Percentiles rank a stretch among this genome's conserved stretches.
phyloP scores from a whole-genome alignment of 2,888 invertebrate genomes.

The Antheraea yamamai region DNA sequence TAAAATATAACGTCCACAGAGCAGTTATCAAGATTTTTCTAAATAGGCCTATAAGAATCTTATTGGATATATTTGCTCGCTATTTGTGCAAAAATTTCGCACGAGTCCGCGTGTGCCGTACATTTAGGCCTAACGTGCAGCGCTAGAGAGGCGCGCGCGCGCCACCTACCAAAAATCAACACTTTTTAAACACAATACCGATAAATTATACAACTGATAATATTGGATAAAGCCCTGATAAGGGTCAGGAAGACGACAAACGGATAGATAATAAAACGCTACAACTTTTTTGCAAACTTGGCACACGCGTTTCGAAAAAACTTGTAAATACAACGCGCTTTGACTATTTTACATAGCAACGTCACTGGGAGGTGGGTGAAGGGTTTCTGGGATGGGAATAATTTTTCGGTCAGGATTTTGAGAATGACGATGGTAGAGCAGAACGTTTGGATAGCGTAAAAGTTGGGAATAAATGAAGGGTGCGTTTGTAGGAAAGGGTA shows the following conservation, averaged over 20 bases:
- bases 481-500: constrained; percentile 7
- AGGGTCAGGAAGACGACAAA: constrained; percentile 34
- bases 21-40: constrained; percentile 41
- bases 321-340: constrained; percentile 13
- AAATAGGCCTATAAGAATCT: constrained; percentile 81
- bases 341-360: constrained; percentile 17
- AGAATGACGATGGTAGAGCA: not conserved
- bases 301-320: constrained; percentile 16
- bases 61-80: constrained; percentile 57
- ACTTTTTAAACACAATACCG: constrained; percentile 40
- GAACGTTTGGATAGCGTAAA: constrained; percentile 5
- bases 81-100: constrained; percentile 70
- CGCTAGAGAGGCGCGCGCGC: constrained; percentile 40
- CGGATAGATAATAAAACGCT: constrained; percentile 14
- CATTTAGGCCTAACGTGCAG: constrained; percentile 66
- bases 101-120: constrained; percentile 46
- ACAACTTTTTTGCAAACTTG: constrained; percentile 19
- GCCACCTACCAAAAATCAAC: constrained; percentile 32
- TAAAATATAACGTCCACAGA: constrained; percentile 41
- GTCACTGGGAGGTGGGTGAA: constrained; percentile 25
- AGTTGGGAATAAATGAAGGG: not conserved
- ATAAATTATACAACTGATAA: constrained; percentile 38
- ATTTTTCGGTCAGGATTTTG: constrained; percentile 16
- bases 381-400: constrained; percentile 25
- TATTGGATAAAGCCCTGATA: constrained; percentile 52